A percentile compares a stretch with the other conserved stretches of the same genome.
Evolutionary conservation across 2,113 vertebrate genomes (phyloP).

Genomic region (Campylorhamphus procurvoides): DNA sequence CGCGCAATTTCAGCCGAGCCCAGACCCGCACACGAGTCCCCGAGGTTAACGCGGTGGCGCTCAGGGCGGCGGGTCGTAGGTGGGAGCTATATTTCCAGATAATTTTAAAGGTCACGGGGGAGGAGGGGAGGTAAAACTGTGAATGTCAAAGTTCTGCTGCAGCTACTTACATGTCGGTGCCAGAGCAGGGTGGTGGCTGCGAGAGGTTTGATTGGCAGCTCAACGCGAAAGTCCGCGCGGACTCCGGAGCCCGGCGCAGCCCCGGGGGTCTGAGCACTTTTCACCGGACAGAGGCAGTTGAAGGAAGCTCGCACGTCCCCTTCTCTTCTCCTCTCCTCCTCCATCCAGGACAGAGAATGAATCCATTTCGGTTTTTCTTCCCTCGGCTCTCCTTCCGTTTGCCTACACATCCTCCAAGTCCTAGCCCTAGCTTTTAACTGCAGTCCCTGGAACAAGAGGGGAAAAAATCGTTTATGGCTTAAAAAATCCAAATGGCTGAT

Average conservation of each 20-base stretch:
- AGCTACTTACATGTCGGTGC: constrained; percentile 89
- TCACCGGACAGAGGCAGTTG: constrained; percentile 69
- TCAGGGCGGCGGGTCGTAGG: constrained; percentile 52
- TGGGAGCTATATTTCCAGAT: constrained; percentile 53
- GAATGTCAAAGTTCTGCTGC: constrained; percentile 82
- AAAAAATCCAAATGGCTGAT: constrained; percentile 95
- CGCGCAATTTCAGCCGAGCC: constrained; percentile 28
- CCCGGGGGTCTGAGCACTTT: constrained; percentile 66
- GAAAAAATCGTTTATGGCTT: constrained; percentile 96
- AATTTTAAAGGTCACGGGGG: constrained; percentile 72
- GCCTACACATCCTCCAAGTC: constrained; percentile 80
- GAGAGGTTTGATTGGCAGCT: constrained; percentile 86
- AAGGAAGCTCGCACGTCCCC: constrained; percentile 62
- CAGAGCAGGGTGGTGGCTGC: constrained; percentile 82
- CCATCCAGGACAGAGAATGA: constrained; percentile 74
- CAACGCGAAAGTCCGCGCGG: constrained; percentile 73
- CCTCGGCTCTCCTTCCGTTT: constrained; percentile 67
- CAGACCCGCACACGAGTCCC: not conserved
- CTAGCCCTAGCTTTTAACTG: constrained; percentile 83
- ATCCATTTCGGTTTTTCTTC: constrained; percentile 81
- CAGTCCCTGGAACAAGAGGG: constrained; percentile 89
- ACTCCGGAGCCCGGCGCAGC: constrained; percentile 64
- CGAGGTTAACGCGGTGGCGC: constrained; percentile 32
- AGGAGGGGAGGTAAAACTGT: constrained; percentile 37
- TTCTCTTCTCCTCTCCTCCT: constrained; percentile 60